A percentile compares a stretch with the other conserved stretches of the same genome.
Conservation (phyloP, 1,140 invertebrate genomes). For the Drosophila lacertosa region DNA sequence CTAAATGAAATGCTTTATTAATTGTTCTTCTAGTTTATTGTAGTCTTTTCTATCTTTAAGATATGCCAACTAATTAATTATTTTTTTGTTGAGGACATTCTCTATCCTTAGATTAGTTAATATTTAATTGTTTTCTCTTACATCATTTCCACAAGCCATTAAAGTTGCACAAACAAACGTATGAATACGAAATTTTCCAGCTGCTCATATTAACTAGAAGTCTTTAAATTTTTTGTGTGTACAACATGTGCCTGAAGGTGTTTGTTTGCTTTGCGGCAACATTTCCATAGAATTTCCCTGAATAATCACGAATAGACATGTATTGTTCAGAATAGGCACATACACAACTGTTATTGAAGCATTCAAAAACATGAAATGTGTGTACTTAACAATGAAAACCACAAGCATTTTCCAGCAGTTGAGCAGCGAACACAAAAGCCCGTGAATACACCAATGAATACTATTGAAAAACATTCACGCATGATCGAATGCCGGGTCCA, state of each 20-base stretch:
- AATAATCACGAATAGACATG: not conserved
- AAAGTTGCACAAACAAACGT: not conserved
- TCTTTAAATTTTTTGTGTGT: not conserved
- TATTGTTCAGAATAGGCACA: not conserved
- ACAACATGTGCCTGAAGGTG: too few relatives aligned
- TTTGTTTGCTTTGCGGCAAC: not conserved
- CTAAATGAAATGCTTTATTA: not conserved
- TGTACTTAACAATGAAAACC: not conserved
- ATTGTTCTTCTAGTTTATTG: too few relatives aligned
- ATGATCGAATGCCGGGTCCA: conserved; percentile 44
- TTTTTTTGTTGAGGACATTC: too few relatives aligned
- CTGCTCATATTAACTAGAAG: not conserved
- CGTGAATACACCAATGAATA: not conserved
- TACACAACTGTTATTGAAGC: conserved; percentile 2
- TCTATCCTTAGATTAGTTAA: too few relatives aligned
- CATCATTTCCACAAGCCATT: too few relatives aligned
- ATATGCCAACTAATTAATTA: too few relatives aligned
- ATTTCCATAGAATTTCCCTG: not conserved
- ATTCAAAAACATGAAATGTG: conserved; percentile 2
- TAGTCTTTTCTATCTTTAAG: too few relatives aligned
- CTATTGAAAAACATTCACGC: conserved; percentile 44
- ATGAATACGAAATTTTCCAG: too few relatives aligned
- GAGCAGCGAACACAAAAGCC: not conserved
- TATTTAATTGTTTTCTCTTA: too few relatives aligned
- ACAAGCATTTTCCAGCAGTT: not conserved